These are phyloP conservation scores for Caenorhabditis tropicalis DNA, from an alignment of 1,140 invertebrate genomes.

Conservation along the genomic window DNA sequence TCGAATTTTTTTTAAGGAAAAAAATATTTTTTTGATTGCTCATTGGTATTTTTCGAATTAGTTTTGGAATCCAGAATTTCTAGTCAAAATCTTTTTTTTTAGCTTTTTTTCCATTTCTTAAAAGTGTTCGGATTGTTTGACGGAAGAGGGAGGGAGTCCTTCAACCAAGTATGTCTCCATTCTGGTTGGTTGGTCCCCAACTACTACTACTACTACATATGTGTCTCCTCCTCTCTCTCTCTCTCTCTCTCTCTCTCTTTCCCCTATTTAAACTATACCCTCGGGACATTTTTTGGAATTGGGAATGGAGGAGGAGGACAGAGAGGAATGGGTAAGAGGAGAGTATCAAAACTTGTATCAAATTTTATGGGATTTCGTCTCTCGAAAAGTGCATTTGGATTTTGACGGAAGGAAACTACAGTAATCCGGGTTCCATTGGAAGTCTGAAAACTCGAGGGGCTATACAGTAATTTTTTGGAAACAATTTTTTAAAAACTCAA, in stretches of 20 bases:
- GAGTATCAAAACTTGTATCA: conserved; percentile 2
- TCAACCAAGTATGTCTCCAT: too few species aligned
- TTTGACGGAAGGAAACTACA: not conserved
- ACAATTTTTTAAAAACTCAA: too few species aligned
- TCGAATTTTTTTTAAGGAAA: not conserved
- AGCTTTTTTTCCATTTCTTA: not conserved
- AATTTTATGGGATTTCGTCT: not conserved
- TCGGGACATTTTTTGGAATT: not conserved
- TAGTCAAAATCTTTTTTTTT: not conserved
- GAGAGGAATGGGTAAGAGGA: not conserved
- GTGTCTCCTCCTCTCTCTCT: not conserved
- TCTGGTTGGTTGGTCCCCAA: too few species aligned
- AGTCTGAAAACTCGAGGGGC: too few species aligned
- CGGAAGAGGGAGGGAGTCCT: not conserved
- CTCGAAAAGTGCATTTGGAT: not conserved
- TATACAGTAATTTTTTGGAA: too few species aligned
- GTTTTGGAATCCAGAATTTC: not conserved
- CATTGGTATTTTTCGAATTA: too few species aligned
- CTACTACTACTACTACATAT: not conserved
- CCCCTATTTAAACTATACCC: not conserved
- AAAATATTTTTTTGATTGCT: too few species aligned
- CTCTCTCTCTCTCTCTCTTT: not conserved
- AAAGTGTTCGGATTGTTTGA: not conserved
- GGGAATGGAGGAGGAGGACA: not conserved
- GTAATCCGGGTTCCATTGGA: not conserved